These are phyloP conservation scores for Cryptoprocta ferox DNA, from an alignment of 2,797 vertebrate genomes.

Conservation along the genomic window DNA sequence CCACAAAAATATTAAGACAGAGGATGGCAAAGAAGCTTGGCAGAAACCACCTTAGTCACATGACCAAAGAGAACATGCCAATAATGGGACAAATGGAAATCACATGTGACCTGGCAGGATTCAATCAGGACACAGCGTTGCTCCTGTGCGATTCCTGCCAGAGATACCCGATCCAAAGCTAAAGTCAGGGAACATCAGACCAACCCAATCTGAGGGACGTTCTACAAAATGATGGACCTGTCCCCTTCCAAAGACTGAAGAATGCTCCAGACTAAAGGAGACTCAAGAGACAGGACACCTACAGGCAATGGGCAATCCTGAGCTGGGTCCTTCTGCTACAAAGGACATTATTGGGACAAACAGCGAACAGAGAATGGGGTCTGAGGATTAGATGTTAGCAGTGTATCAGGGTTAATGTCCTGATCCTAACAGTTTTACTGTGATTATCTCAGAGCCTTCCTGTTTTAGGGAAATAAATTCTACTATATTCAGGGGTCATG, in stretches of 20 bases:
- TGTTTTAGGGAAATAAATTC: not conserved
- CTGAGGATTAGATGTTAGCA: not conserved
- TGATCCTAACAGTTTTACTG: not conserved
- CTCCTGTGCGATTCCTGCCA: not conserved
- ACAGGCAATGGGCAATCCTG: rapidly evolving
- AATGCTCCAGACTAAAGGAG: not conserved
- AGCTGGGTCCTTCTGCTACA: not conserved
- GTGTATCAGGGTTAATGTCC: not conserved
- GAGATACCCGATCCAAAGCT: not conserved
- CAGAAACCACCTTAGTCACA: not conserved
- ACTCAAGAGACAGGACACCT: not conserved
- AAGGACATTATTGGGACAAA: not conserved
- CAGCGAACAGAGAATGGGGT: not conserved
- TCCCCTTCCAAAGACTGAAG: not conserved
- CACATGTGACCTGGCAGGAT: not conserved
- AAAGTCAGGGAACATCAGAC: not conserved
- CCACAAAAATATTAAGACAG: not conserved
- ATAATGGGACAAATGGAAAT: not conserved
- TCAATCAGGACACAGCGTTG: not conserved
- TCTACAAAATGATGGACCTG: not conserved
- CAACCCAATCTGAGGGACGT: not conserved
- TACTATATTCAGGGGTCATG: not conserved
- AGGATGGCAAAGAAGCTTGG: not conserved
- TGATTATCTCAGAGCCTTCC: not conserved
- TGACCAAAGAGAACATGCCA: not conserved